Conservation (phyloP, 2,888 invertebrate species). For the Drosophila kuntzei region DNA sequence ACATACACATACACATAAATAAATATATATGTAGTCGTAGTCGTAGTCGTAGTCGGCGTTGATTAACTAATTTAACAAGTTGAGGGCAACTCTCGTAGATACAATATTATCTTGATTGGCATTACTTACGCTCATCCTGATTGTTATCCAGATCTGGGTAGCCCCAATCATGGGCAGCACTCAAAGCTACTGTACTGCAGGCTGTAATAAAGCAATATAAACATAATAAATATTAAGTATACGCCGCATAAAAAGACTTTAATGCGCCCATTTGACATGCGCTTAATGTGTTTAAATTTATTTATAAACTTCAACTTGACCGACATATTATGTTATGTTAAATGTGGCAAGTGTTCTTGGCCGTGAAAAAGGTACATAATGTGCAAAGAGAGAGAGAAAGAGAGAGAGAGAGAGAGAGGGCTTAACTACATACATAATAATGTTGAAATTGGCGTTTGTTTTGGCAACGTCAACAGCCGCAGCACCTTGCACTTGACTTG, state of each 20-base stretch:
- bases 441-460: conserved; percentile 33
- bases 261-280: conserved; percentile 39
- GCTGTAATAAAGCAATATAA: conserved; percentile 52
- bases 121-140: conserved; percentile 79
- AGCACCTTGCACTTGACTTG: conserved; percentile 76
- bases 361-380: conserved; percentile 32
- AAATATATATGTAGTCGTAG: neutral
- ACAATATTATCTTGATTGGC: conserved; percentile 48
- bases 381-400: conserved; percentile 6
- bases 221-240: conserved; percentile 38
- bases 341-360: conserved; percentile 32
- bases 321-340: conserved; percentile 39
- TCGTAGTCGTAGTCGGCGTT: conserved; percentile 40
- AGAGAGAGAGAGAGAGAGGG: conserved; percentile 6
- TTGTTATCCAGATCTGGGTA: conserved; percentile 82
- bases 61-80: conserved; percentile 72
- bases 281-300: conserved; percentile 27
- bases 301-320: conserved; percentile 65
- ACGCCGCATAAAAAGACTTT: conserved; percentile 42
- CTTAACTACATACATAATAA: conserved; percentile 35
- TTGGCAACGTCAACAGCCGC: conserved; percentile 63
- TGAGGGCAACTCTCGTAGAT: conserved; percentile 12
- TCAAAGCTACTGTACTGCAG: conserved; percentile 50
- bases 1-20: neutral
- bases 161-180: conserved; percentile 72